These are phyloP conservation scores for Dinocampus coccinellae DNA, from an alignment of 2,888 invertebrate species.

Conservation along the genomic window DNA sequence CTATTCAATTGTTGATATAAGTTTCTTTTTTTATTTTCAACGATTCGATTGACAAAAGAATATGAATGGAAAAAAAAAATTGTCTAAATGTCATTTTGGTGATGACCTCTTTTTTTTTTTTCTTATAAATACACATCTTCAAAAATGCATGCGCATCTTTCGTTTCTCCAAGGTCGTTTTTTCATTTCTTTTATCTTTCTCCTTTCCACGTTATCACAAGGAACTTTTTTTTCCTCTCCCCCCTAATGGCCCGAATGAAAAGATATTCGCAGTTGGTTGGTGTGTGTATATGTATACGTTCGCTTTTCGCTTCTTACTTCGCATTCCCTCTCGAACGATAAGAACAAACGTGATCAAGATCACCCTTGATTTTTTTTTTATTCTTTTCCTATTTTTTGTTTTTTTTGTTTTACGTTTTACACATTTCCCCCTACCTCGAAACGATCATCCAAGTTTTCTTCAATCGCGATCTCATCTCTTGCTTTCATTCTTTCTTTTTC, in stretches of 20 bases:
- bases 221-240: constrained; percentile 29
- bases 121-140: background rate
- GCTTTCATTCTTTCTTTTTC: background rate
- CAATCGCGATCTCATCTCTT: constrained; percentile 31
- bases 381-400: background rate
- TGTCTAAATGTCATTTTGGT: background rate
- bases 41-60: background rate
- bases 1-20: background rate
- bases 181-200: constrained; percentile 25
- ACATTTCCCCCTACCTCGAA: constrained; percentile 8
- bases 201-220: constrained; percentile 22
- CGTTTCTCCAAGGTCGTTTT: background rate
- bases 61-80: background rate
- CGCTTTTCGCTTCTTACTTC: background rate
- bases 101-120: background rate
- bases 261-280: constrained; percentile 28
- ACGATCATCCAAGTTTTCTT: constrained; percentile 25
- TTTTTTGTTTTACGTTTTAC: background rate
- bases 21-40: background rate
- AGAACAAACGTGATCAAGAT: constrained; percentile 20
- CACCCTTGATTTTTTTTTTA: constrained; percentile 1
- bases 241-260: constrained; percentile 39
- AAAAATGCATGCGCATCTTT: background rate
- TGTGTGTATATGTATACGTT: background rate
- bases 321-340: constrained; percentile 9